Conservation (phyloP, 2,797 vertebrate genomes). For the Megalops cyprinoides region DNA sequence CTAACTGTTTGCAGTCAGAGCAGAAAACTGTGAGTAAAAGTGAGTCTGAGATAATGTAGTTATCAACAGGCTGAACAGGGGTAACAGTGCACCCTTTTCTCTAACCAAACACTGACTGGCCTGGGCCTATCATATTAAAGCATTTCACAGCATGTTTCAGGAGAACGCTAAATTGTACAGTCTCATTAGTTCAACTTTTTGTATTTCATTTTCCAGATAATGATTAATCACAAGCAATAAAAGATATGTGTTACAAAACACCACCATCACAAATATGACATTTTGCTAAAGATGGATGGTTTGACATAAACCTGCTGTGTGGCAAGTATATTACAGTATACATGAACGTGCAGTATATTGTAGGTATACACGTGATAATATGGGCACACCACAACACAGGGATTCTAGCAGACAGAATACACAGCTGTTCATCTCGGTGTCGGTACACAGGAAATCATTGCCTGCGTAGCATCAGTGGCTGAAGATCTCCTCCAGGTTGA, state of each 20-base stretch:
- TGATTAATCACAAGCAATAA: neutral
- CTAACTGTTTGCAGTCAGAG: neutral
- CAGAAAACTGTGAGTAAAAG: neutral
- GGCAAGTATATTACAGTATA: neutral
- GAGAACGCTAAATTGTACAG: neutral
- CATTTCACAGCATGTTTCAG: neutral
- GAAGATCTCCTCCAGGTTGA: slow-evolving; percentile 74
- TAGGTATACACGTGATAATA: neutral
- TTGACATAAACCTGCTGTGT: no score
- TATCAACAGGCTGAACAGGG: no score
- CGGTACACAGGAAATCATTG: neutral
- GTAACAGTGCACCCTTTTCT: neutral
- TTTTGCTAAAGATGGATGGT: slow-evolving; percentile 10
- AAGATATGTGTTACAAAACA: neutral
- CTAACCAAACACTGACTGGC: neutral
- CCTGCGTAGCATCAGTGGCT: slow-evolving; percentile 53
- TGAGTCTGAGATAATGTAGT: neutral
- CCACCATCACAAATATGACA: neutral
- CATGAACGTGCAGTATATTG: neutral
- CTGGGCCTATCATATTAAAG: neutral
- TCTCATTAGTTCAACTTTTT: neutral
- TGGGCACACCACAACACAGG: neutral
- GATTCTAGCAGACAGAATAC: neutral
- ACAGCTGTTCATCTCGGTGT: neutral
- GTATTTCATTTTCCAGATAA: neutral